Percentiles rank a stretch among this genome's conserved stretches.
These are phyloP conservation scores for Sciurus carolinensis DNA, from an alignment of 2,797 vertebrate species.

Conservation along the genomic window DNA sequence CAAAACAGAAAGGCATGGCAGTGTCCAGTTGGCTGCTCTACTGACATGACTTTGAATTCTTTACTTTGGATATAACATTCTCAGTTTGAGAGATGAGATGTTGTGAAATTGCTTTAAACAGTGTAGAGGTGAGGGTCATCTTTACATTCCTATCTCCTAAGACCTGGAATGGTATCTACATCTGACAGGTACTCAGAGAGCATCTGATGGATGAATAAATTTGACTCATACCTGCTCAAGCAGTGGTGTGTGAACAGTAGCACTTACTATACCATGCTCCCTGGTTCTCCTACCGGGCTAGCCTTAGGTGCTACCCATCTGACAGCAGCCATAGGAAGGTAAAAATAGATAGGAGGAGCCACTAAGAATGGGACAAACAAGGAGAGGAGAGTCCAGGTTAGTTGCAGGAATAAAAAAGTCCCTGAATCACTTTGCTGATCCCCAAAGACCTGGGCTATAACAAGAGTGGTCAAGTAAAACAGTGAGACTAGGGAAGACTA, in stretches of 20 bases:
- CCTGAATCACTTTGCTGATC: neutral
- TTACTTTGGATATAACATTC: neutral
- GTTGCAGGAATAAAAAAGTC: neutral
- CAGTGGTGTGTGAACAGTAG: too few relatives aligned
- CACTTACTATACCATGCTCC: fast-evolving
- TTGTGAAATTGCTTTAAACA: neutral
- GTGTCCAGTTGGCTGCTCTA: fast-evolving
- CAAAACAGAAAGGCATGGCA: neutral
- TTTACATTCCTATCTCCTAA: neutral
- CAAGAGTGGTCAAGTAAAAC: neutral
- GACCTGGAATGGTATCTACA: neutral
- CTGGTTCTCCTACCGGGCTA: neutral
- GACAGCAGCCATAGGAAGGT: neutral
- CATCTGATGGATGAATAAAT: neutral
- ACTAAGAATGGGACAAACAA: neutral
- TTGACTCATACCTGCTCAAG: neutral
- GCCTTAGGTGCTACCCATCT: neutral
- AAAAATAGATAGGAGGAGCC: neutral
- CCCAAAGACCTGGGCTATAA: neutral
- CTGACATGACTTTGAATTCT: neutral
- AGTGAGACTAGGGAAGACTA: neutral
- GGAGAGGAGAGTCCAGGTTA: neutral
- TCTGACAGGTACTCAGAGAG: neutral
- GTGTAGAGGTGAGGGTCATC: neutral
- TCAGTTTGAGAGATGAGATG: neutral